Evolutionary conservation across 2,797 vertebrate genomes (phyloP).

Genomic region (Gallinago solitaria): DNA sequence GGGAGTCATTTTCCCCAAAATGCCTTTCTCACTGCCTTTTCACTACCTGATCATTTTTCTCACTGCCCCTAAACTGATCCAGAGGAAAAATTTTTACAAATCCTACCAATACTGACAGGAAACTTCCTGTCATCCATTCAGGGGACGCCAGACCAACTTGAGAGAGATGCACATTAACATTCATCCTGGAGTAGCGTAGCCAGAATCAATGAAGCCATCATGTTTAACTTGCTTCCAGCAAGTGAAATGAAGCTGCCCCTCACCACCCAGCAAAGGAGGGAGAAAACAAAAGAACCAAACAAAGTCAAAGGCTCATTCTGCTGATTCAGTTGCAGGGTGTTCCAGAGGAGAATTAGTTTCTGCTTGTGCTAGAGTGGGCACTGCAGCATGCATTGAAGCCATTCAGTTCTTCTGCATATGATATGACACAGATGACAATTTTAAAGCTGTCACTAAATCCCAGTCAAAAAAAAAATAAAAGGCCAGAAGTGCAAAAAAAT

Average conservation of each 20-base stretch:
- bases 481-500: not conserved
- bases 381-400: not conserved
- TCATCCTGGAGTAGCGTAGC: not conserved
- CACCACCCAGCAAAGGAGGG: not conserved
- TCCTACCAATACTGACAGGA: not conserved
- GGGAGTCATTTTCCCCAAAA: not conserved
- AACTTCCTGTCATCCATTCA: not conserved
- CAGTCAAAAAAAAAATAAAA: not conserved
- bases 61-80: not conserved
- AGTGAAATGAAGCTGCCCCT: not conserved
- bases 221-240: not conserved
- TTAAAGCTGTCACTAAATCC: not conserved
- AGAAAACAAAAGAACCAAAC: not conserved
- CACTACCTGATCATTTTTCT: not conserved
- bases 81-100: not conserved
- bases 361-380: not conserved
- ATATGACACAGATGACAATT: not conserved
- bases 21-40: not conserved
- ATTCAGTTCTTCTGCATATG: not conserved
- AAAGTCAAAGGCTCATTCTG: not conserved
- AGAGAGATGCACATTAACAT: fast-evolving
- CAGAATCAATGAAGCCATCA: not conserved
- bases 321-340: not conserved
- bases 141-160: not conserved
- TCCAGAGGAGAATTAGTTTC: not conserved